Conservation (phyloP, 1,140 invertebrate species). For the Melitaea cinxia region DNA sequence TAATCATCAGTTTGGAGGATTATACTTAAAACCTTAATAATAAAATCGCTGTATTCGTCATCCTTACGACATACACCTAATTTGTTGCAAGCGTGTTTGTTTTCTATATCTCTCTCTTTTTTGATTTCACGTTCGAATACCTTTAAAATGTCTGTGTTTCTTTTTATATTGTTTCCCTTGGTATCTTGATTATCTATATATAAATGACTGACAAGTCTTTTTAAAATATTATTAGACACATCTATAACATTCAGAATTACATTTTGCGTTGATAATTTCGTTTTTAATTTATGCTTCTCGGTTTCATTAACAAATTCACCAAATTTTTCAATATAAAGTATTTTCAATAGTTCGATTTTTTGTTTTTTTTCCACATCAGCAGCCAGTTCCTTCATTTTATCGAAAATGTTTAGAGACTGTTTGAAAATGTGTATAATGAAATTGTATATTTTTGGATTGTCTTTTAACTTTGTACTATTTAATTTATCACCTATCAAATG, state of each 20-base stretch:
- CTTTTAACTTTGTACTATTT: conserved; percentile 29
- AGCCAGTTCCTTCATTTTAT: conserved; percentile 29
- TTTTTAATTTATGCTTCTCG: conserved; percentile 46
- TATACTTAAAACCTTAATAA: conserved; percentile 34
- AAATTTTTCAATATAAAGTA: conserved; percentile 45
- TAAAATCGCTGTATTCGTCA: conserved; percentile 43
- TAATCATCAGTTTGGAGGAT: conserved; percentile 32
- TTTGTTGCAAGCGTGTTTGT: conserved; percentile 42
- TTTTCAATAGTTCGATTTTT: conserved; percentile 28
- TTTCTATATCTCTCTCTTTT: conserved; percentile 38
- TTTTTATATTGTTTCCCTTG: conserved; percentile 17
- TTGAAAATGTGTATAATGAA: conserved; percentile 43
- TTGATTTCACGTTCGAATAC: conserved; percentile 41
- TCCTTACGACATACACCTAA: conserved; percentile 41
- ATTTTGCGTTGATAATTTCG: conserved; percentile 43
- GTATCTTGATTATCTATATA: conserved; percentile 33
- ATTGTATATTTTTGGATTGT: conserved; percentile 37
- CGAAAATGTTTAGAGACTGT: conserved; percentile 44
- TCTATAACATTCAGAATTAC: conserved; percentile 51
- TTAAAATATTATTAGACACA: conserved; percentile 39
- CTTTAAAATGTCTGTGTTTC: conserved; percentile 3
- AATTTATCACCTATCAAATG: neutral
- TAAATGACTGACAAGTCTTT: conserved; percentile 41
- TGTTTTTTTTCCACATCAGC: conserved; percentile 22
- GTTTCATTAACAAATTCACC: conserved; percentile 38